Conservation (phyloP, 2,888 invertebrate species). For the Dexiosoma caninum region DNA sequence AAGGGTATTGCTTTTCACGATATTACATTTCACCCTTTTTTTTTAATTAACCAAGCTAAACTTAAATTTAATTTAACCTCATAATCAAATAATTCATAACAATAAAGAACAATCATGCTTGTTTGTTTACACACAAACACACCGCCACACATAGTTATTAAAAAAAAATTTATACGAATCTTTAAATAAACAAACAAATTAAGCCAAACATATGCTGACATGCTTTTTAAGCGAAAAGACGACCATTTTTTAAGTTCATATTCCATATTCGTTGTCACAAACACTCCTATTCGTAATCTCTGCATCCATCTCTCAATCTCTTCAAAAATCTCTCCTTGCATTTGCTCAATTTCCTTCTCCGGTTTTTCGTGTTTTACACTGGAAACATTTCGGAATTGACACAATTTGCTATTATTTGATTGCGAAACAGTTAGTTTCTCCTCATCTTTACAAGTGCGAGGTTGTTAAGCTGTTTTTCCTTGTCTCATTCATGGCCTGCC, state of each 20-base stretch:
- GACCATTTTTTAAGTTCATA: neutral
- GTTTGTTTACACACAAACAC: neutral
- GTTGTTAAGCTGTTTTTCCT: conserved; percentile 7
- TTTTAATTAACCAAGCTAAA: conserved; percentile 11
- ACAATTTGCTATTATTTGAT: conserved; percentile 13
- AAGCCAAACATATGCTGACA: conserved; percentile 27
- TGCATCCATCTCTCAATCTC: neutral
- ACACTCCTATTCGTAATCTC: neutral
- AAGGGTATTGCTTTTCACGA: neutral
- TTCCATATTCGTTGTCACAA: neutral
- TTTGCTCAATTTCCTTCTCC: neutral
- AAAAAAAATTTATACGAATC: neutral
- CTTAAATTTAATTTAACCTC: conserved; percentile 33
- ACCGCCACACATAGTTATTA: too few species aligned
- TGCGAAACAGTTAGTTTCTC: conserved; percentile 30
- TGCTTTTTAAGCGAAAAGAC: neutral
- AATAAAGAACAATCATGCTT: neutral
- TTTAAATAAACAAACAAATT: conserved; percentile 16
- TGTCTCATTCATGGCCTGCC: neutral
- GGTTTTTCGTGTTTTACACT: neutral
- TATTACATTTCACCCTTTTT: neutral
- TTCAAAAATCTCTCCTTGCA: neutral
- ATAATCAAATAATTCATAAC: conserved; percentile 27
- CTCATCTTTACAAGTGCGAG: neutral
- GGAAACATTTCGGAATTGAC: conserved; percentile 35